A percentile compares a stretch with the other conserved stretches of the same genome.
These are phyloP conservation scores for Phengaris alcon DNA, from an alignment of 2,888 invertebrate genomes.

Conservation along the genomic window DNA sequence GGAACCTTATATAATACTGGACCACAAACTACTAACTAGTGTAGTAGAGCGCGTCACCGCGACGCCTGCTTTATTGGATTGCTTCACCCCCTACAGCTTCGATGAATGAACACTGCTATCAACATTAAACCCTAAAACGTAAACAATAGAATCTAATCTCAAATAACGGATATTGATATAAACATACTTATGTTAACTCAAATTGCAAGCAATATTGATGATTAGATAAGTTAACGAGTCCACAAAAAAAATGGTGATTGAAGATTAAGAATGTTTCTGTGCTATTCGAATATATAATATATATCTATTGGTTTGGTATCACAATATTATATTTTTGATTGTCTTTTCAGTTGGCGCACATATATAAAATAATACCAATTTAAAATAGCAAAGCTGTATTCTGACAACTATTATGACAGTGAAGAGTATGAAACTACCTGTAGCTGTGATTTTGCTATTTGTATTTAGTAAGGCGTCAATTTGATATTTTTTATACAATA, in stretches of 20 bases:
- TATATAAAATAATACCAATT: background rate
- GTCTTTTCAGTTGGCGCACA: background rate
- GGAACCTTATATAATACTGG: slow-evolving; percentile 25
- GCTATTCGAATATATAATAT: background rate
- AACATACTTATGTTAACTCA: slow-evolving; percentile 16
- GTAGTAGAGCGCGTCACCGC: slow-evolving; percentile 40
- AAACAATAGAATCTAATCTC: background rate
- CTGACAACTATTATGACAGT: background rate
- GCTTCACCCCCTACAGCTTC: slow-evolving; percentile 35
- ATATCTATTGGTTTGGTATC: background rate
- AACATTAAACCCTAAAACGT: background rate
- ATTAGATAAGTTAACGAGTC: slow-evolving; percentile 21
- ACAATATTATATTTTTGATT: background rate
- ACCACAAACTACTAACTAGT: slow-evolving; percentile 37
- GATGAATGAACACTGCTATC: background rate
- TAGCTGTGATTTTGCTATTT: background rate
- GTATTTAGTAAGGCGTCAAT: background rate
- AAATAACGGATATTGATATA: background rate
- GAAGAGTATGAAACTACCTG: background rate
- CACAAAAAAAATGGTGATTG: background rate
- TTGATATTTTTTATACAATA: background rate
- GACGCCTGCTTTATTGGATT: slow-evolving; percentile 44
- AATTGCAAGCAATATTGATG: slow-evolving; percentile 22
- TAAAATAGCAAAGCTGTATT: background rate
- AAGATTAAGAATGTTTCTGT: background rate